Base-by-base conservation (phyloP, 1,140 invertebrate genomes). In the Drosophila arawakana region DNA sequence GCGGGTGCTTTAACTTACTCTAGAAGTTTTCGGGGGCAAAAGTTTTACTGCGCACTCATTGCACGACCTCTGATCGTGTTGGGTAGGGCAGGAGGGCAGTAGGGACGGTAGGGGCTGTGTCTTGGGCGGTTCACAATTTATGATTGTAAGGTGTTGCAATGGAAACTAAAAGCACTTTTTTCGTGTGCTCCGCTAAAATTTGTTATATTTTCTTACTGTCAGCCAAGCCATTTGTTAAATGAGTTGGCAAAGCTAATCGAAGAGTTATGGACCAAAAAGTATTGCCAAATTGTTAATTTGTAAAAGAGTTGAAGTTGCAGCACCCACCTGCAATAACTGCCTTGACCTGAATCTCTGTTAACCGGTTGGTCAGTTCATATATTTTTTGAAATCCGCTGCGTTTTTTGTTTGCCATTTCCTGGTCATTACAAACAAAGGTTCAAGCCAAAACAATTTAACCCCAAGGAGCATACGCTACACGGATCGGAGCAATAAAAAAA, bases 211-310 rank as follows among this genome's bases (percentile, higher is more conserved):
- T 80, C 80, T 77, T 78, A 74, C 80, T 89, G 84, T 88, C 83
- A 83, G 72, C 69, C 67, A 78, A 80, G 79, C 83, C 84, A 89
- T 88, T 89, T 88, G 84, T 89, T 89, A 88, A 88, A 81, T 89
- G 84, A 89, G 84, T 88, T 88, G 80, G 84, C 84, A 88, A 78
- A 80, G 84, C 80, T 84, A 88, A 88, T 89, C 84, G 84, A 84
- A 88, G 81, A 82, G 76, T 86, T 86, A 88, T 78, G 66, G 72
- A 55, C 67, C 41, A 7, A 10, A 21, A 15, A 35, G 47, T 47
- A 47, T 43, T 39, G 35, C 35, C 35, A 57, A 68, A 66, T 58
- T 50, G 72, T 35, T 57, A 43, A 62, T 30, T 47, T 43, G 35
- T 25, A 30, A 13, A 47, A 59, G 70, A 54, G 15, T 59, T 44